These are phyloP conservation scores for Cryptomyrus ogoouensis DNA, from an alignment of 2,113 vertebrate genomes.

Conservation along the genomic window DNA sequence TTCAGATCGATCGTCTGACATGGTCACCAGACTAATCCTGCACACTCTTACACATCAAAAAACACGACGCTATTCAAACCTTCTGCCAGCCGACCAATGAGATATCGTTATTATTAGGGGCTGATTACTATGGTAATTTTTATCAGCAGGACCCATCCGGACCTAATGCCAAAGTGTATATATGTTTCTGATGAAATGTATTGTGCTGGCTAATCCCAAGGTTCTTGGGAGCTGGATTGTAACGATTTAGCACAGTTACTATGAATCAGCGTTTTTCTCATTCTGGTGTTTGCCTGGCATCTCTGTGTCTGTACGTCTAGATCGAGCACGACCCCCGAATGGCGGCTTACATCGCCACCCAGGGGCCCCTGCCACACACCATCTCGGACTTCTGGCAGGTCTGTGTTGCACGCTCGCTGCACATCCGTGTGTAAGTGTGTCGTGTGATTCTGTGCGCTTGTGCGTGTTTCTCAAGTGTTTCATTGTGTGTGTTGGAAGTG, in stretches of 20 bases:
- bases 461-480: background rate
- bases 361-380: constrained; percentile 90
- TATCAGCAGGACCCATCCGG: background rate
- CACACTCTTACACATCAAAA: background rate
- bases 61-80: background rate
- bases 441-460: background rate
- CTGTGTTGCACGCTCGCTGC: background rate
- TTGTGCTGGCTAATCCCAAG: background rate
- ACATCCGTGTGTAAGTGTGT: background rate
- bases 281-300: background rate
- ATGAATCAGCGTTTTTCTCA: background rate
- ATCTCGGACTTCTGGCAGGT: constrained; percentile 99
- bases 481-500: background rate
- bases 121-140: background rate
- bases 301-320: constrained; percentile 49
- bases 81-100: background rate
- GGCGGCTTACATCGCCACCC: constrained; percentile 94
- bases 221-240: background rate
- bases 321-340: constrained; percentile 95
- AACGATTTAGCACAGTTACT: background rate
- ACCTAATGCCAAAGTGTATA: background rate
- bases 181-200: background rate
- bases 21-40: background rate
- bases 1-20: background rate
- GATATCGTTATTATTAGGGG: background rate